Conservation (phyloP, 2,888 invertebrate genomes). For the Pandemis corylana region DNA sequence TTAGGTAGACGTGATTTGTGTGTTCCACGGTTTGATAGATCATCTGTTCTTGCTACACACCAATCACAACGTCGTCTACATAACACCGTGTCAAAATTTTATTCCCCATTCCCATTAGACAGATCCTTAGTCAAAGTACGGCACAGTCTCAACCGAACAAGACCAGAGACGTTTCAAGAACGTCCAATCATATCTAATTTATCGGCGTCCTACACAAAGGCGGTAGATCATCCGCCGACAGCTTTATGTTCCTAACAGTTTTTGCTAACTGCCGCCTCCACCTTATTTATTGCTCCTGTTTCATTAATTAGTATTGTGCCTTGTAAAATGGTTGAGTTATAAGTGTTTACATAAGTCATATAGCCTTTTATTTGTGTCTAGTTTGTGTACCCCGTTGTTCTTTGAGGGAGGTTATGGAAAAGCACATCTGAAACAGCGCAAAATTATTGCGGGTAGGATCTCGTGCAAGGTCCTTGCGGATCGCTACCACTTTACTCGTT, state of each 20-base stretch:
- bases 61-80: background rate
- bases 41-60: too few species aligned
- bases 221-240: conserved; percentile 82
- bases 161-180: conserved; percentile 16
- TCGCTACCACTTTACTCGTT: too few species aligned
- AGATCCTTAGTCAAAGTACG: background rate
- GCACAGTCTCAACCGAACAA: background rate
- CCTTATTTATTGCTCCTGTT: conserved; percentile 79
- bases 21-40: too few species aligned
- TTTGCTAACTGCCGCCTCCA: conserved; percentile 81
- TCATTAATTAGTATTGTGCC: conserved; percentile 75
- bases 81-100: too few species aligned
- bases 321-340: conserved; percentile 22
- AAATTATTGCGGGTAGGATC: background rate
- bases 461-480: too few species aligned
- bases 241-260: conserved; percentile 84
- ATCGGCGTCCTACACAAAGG: conserved; percentile 79
- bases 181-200: conserved; percentile 56
- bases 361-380: background rate
- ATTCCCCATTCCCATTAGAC: background rate
- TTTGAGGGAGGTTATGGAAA: background rate
- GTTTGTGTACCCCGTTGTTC: background rate
- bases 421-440: background rate
- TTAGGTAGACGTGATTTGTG: too few species aligned
- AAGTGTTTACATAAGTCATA: conserved; percentile 6